Conservation (phyloP, 2,888 invertebrate genomes). For the Endomychus coccineus region DNA sequence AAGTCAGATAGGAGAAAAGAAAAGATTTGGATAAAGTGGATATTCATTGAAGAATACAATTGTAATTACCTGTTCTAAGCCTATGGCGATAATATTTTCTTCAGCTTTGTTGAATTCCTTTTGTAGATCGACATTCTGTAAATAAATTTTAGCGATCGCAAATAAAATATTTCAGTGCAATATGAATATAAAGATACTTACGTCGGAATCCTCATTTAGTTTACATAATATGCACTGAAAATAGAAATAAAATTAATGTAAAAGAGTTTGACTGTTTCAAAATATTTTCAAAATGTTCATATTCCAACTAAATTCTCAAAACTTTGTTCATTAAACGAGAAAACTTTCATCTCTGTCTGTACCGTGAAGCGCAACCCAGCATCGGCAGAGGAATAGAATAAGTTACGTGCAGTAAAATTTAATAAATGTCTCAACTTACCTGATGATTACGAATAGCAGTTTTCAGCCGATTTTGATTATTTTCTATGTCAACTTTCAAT, state of each 20-base stretch:
- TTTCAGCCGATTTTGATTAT: conserved; percentile 40
- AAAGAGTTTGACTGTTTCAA: background rate
- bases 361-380: conserved; percentile 6
- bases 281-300: conserved; percentile 3
- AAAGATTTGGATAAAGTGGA: too few species aligned
- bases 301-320: too few species aligned
- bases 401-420: conserved; percentile 25
- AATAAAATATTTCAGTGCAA: conserved; percentile 9
- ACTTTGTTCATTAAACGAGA: background rate
- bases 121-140: conserved; percentile 36
- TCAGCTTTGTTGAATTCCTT: conserved; percentile 37
- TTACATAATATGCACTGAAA: conserved; percentile 36
- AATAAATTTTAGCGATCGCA: conserved; percentile 12
- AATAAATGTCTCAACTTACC: conserved; percentile 34
- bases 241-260: conserved; percentile 21
- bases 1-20: conserved; percentile 3
- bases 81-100: conserved; percentile 37
- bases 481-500: conserved; percentile 38
- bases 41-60: too few species aligned
- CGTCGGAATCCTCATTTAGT: conserved; percentile 34
- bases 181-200: conserved; percentile 28
- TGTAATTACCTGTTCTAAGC: conserved; percentile 38
- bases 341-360: conserved; percentile 15
- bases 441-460: conserved; percentile 43
- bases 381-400: background rate